phyloP scores from a whole-genome alignment of 1,140 invertebrate genomes.

The Aphaenogaster rudis region DNA sequence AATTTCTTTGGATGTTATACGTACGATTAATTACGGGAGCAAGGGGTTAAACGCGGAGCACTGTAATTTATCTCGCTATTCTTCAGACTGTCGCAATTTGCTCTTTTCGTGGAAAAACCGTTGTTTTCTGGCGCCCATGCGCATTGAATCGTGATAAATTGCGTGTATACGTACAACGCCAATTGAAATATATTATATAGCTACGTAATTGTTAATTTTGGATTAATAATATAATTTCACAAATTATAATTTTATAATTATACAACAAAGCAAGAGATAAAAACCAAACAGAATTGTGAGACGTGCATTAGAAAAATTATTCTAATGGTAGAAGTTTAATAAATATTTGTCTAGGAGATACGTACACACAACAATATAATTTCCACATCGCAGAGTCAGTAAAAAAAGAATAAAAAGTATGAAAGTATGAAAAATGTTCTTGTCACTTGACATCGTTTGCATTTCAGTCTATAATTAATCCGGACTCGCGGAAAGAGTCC shows the following conservation, averaged over 20 bases:
- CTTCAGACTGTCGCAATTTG: constrained; percentile 52
- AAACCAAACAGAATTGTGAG: not conserved
- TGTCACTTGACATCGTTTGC: constrained; percentile 49
- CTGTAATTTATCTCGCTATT: constrained; percentile 52
- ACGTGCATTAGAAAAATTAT: not conserved
- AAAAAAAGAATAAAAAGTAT: not conserved
- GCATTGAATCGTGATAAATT: constrained; percentile 28
- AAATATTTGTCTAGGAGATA: not conserved
- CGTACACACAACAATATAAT: not conserved
- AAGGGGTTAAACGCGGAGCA: constrained; percentile 25
- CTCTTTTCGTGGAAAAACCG: constrained; percentile 26
- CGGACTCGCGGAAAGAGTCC: constrained; percentile 24
- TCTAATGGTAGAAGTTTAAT: not conserved
- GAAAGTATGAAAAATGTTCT: constrained; percentile 23
- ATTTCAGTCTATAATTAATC: constrained; percentile 60
- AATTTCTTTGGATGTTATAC: constrained; percentile 56
- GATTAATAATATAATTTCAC: not conserved
- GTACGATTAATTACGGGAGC: constrained; percentile 54
- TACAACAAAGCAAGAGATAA: not conserved
- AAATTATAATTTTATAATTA: not conserved
- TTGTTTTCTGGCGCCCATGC: constrained; percentile 18
- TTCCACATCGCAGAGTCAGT: not conserved
- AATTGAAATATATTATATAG: not conserved
- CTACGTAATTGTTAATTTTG: not conserved
- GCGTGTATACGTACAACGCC: not conserved